Evolutionary conservation across 1,140 invertebrate species (phyloP).

Genomic region (Atta texana): DNA sequence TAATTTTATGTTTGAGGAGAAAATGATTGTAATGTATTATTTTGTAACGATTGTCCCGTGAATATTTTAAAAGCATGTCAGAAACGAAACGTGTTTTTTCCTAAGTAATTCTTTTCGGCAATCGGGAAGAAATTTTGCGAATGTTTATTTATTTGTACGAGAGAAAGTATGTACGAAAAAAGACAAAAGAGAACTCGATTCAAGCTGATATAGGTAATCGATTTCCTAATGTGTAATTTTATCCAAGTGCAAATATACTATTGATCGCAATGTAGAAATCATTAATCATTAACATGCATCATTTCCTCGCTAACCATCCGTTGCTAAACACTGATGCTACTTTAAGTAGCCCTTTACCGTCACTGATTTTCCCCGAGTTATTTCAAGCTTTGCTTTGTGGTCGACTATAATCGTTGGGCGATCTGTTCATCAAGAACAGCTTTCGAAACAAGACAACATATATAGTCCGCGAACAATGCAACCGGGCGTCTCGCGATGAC

Average conservation of each 20-base stretch:
- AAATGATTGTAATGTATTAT: background rate
- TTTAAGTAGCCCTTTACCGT: slow-evolving; percentile 3
- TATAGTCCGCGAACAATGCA: slow-evolving; percentile 16
- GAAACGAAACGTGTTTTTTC: background rate
- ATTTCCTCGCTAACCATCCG: background rate
- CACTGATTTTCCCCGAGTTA: slow-evolving; percentile 30
- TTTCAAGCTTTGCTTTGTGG: slow-evolving; percentile 4
- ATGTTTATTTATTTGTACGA: background rate
- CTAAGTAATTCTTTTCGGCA: background rate
- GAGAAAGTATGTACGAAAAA: slow-evolving; percentile 10
- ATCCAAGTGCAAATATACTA: slow-evolving; percentile 13
- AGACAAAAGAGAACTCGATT: background rate
- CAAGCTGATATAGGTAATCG: background rate
- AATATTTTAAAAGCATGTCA: slow-evolving; percentile 2
- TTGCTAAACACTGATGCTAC: slow-evolving; percentile 10
- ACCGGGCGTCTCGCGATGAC: background rate
- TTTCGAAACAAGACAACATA: background rate
- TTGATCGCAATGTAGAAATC: background rate
- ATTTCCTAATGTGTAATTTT: slow-evolving; percentile 2
- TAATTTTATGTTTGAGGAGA: background rate
- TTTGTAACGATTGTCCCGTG: background rate
- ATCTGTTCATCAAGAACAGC: background rate
- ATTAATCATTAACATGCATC: slow-evolving; percentile 29
- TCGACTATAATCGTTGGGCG: background rate
- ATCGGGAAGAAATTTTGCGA: background rate